Evolutionary conservation across 2,113 vertebrate species (phyloP).

Genomic region (Bagarius yarrelli): DNA sequence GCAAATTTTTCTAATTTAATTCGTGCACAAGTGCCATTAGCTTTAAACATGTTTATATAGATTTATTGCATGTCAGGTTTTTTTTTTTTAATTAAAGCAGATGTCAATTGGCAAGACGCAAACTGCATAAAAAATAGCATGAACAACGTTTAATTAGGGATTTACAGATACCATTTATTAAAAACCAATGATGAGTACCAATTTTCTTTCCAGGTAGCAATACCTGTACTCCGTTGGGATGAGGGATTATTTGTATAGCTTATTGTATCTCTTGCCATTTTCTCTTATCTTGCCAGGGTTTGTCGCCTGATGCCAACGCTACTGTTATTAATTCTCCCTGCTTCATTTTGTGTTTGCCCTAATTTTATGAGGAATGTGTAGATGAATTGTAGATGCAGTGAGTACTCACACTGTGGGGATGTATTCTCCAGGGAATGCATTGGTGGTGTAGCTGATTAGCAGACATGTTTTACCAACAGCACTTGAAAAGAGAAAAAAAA

Average conservation of each 20-base stretch:
- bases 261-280: too few species aligned
- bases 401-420: constrained; percentile 98
- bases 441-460: constrained; percentile 98
- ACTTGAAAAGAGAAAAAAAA: constrained; percentile 65
- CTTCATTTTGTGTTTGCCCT: too few species aligned
- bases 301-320: too few species aligned
- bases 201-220: too few species aligned
- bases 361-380: background rate
- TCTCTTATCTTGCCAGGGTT: too few species aligned
- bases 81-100: too few species aligned
- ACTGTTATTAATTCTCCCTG: too few species aligned
- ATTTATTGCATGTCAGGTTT: too few species aligned
- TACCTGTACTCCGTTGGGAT: too few species aligned
- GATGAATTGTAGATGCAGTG: background rate
- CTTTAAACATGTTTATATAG: background rate
- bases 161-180: too few species aligned
- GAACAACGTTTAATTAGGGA: background rate
- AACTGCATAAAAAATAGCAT: background rate
- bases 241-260: too few species aligned
- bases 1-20: background rate
- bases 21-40: background rate
- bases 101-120: background rate
- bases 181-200: too few species aligned
- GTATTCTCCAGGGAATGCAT: constrained; percentile 97
- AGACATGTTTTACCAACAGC: constrained; percentile 99